Evolutionary conservation across 2,888 invertebrate genomes (phyloP), one percentile per base, ranked within the genome.

Genomic region (Philereme vetulata): DNA sequence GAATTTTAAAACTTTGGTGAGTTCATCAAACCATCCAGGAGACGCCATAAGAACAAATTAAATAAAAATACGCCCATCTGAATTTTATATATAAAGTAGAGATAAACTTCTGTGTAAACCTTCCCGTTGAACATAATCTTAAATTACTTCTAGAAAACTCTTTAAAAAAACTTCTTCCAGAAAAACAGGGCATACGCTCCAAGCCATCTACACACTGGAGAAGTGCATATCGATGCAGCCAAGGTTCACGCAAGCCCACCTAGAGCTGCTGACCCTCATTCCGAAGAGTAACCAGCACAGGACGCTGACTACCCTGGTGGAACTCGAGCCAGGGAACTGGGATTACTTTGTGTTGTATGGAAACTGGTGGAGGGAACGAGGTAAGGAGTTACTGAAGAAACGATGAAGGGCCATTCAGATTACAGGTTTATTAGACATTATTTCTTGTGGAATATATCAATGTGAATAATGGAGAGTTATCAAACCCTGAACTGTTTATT

Each of bases 291-390:
- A 93, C 46, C 94, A 94, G 52, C 94, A 93, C 9, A 83, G 84
- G 11, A 88, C 95, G 38, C 78, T 96, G 61, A 90, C 86, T 60
- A 93, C 93, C 74, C 93, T 95, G 32, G 91, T 95, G 10, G 86
- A 93, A n/a, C 79, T 96, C 52, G 95, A 96, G 71, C 95, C 95
- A 0, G 86, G 86, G 57, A 95, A 95, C 75, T 95, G 96, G 74
- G 95, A 96, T 77, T 94, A 95, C 78, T 93, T 94, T 49, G 93
- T 95, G n/a, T 92, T 95, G 66, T 96, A 95, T 74, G 96, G 95
- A 34, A 93, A 95, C 67, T 96, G 96, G 95, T 90, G 95, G 43
- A 92, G 93, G 64, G 93, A 93, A 72, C 95, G 94, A 87, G 94
- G 95, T 95, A 77, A 83, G 76, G 65, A 32, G 45, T 4, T 6